Conservation (phyloP, 2,888 invertebrate genomes). For the Agrilus mali region DNA sequence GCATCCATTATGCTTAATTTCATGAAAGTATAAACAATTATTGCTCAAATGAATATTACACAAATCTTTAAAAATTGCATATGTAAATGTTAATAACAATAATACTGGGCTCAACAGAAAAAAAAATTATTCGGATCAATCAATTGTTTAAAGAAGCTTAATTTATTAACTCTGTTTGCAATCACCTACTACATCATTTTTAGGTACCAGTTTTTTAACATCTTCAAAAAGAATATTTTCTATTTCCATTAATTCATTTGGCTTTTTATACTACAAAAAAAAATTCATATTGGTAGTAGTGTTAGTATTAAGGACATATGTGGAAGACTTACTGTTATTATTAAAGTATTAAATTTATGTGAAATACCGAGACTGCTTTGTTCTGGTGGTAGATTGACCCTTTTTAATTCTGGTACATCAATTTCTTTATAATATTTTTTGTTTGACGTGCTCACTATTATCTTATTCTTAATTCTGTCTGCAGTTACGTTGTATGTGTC, state of each 20-base stretch:
- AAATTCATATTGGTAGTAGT: conserved; percentile 5
- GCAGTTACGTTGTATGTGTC: conserved; percentile 57
- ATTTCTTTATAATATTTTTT: conserved; percentile 73
- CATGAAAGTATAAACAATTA: no score
- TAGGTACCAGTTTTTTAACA: conserved; percentile 25
- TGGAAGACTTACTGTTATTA: conserved; percentile 49
- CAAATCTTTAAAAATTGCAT: no score
- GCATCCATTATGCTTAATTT: no score
- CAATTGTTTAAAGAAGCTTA: no score
- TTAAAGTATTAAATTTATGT: conserved; percentile 65
- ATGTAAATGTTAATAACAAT: no score
- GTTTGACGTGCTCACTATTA: conserved; percentile 61
- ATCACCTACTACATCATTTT: conserved; percentile 22
- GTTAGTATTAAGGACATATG: background rate
- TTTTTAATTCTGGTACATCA: conserved; percentile 53
- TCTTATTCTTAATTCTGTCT: conserved; percentile 47
- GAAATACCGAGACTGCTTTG: conserved; percentile 52
- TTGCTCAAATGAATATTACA: no score
- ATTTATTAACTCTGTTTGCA: conserved; percentile 30
- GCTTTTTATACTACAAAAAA: conserved; percentile 62
- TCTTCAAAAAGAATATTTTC: conserved; percentile 45
- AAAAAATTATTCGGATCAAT: no score
- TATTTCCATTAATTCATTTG: conserved; percentile 52
- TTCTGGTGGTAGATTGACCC: conserved; percentile 47
- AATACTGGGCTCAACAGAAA: no score